A percentile compares a stretch with the other conserved stretches of the same genome.
Conservation (phyloP, 2,888 invertebrate species). For the Apamea monoglypha region DNA sequence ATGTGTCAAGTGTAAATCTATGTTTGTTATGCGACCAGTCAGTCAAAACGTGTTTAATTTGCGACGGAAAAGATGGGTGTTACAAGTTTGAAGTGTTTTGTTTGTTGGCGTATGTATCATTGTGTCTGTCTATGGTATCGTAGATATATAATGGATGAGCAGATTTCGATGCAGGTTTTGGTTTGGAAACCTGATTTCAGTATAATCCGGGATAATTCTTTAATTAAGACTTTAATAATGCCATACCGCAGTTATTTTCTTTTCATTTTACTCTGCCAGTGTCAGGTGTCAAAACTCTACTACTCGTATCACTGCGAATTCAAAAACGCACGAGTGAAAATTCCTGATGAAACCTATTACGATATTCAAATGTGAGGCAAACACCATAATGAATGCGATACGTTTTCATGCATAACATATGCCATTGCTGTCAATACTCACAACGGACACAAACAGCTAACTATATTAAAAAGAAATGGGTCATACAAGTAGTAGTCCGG, state of each 20-base stretch:
- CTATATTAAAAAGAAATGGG: constrained; percentile 41
- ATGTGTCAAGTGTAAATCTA: constrained; percentile 15
- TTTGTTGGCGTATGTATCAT: too few species aligned
- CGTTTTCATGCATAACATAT: background rate
- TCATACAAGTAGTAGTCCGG: constrained; percentile 33
- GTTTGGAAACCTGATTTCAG: too few species aligned
- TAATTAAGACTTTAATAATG: background rate
- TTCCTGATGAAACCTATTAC: background rate
- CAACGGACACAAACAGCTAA: constrained; percentile 22
- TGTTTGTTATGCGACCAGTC: background rate
- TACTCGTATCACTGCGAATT: background rate
- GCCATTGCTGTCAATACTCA: constrained; percentile 10
- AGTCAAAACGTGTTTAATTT: background rate
- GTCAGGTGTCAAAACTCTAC: too few species aligned
- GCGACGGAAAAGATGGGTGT: too few species aligned
- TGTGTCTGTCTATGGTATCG: background rate
- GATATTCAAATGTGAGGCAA: constrained; percentile 1
- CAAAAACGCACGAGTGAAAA: background rate
- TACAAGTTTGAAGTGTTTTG: background rate
- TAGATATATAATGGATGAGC: background rate
- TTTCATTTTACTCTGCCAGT: too few species aligned
- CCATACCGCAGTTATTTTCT: too few species aligned
- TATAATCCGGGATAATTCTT: background rate
- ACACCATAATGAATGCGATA: background rate
- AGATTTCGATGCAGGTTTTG: too few species aligned